Evolutionary conservation across 2,797 vertebrate species (phyloP), one percentile per base, ranked within the genome.

Genomic region (Melanogrammus aeglefinus): DNA sequence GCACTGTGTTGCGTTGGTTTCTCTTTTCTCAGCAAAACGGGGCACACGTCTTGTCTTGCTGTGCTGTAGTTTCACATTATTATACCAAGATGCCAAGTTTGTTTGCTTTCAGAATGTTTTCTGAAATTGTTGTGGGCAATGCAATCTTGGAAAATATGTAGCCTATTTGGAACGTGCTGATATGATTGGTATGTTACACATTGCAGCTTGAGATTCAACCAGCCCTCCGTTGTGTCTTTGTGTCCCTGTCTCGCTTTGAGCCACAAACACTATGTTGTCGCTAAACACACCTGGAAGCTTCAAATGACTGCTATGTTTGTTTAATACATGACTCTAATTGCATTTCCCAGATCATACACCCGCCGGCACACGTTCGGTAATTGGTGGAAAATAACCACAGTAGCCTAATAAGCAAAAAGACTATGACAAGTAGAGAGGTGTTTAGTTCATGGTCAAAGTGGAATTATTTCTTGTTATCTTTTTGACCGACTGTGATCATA

Each of bases 141-240:
- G 57, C n/a, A 63, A 63, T 63, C 57, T 24, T 63, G 57, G 57
- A 7, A 63, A 24, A n/a, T 63, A 24, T 63, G 18, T 51, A 33
- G 2, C 31, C 31, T 33, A 21, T 63, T 63, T 63, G 8, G 57
- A 18, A 63, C 18, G 57, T 63, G 57, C n/a, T 63, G 57, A n/a
- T 21, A 57, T 63, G 18, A 63, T 24, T 63, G 57, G 57, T 9
- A 24, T 21, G 57, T 63, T 63, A n/a, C n/a, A 63, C n/a, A 63
- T 63, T 63, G 57, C 57, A 9, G 57, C 57, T 24, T 63, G 57
- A 24, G 4, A 63, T 63, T 63, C 57, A 57, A 18, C 77, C 79
- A 39, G 80, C 84, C 79, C 47, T 86, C 81, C 83, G 75, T 85
- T 36, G 16, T 24, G 63, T 66, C 77, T 78, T 35, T 76, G 70